Conservation (phyloP, 2,888 invertebrate genomes). For the Drosophila anceps region DNA sequence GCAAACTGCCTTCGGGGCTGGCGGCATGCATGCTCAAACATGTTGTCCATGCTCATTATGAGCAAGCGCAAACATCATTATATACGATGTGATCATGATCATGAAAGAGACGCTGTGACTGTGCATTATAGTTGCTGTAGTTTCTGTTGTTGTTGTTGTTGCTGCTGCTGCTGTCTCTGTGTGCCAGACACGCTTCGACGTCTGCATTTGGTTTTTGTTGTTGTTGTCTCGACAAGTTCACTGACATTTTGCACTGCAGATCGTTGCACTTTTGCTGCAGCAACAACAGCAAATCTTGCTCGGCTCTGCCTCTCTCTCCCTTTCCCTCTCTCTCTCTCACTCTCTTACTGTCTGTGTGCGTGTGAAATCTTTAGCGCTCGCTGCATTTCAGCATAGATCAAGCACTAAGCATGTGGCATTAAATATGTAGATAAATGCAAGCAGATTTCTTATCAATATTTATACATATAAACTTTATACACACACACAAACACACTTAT, state of each 20-base stretch:
- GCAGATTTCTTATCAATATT: slow-evolving; percentile 5
- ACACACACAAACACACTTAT: neutral
- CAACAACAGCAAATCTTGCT: slow-evolving; percentile 30
- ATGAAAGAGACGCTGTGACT: slow-evolving; percentile 19
- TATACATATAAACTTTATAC: neutral
- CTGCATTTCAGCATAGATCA: neutral
- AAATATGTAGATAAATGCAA: neutral
- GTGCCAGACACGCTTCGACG: slow-evolving; percentile 56
- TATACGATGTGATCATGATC: slow-evolving; percentile 44
- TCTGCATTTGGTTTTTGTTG: slow-evolving; percentile 33
- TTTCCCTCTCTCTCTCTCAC: neutral
- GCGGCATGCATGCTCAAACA: slow-evolving; percentile 58
- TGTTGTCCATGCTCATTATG: slow-evolving; percentile 63
- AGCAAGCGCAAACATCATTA: slow-evolving; percentile 47
- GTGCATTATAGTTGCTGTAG: neutral
- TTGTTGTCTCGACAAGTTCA: slow-evolving; percentile 71
- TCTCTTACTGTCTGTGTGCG: slow-evolving; percentile 2
- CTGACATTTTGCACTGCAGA: slow-evolving; percentile 82
- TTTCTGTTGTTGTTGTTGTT: slow-evolving; percentile 8
- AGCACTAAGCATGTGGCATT: neutral
- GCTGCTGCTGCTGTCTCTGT: slow-evolving; percentile 32
- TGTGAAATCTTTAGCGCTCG: slow-evolving; percentile 37
- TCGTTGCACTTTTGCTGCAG: slow-evolving; percentile 82
- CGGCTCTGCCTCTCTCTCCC: slow-evolving; percentile 1
- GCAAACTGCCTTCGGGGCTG: slow-evolving; percentile 23